Base-by-base conservation (phyloP, 2,888 invertebrate genomes). In the Harpagoxenus sublaevis region DNA sequence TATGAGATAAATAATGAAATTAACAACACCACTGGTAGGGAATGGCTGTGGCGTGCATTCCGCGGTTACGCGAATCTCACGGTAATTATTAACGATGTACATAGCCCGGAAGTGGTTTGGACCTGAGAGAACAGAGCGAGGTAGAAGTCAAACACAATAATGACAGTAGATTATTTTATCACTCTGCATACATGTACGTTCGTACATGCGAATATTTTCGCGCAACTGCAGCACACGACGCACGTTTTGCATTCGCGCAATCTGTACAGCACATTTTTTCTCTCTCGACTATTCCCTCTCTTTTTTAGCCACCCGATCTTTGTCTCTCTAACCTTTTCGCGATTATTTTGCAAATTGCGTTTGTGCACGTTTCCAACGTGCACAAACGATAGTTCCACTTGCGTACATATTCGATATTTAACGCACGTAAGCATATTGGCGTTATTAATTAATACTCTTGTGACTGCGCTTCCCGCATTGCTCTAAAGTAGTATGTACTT, bases 71-170 rank as follows among this genome's bases (percentile, higher is more conserved):
- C 39, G 82, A 85, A 78, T 85, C 51, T 85, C 84, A 79, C 79
- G 65, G 78, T 88, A 87, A 88, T 91, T 89, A 87, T 88, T 86
- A 87, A 87, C 88, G 87, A 86, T 87, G 81, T 85, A 35, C 35
- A 35, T 35, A 87, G 87, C 86, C 87, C 75, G 89, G 89, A 91
- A 91, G 83, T 88, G 89, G 90, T 91, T 86, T 82, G 83, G 83
- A 63, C 66, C 48, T 68, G 63, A 15, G 73, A 82, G 84, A 71
- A 65, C 42, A 65, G 82, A 71, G 71, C 63, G 55, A 74, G 74
- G 39, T 60, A 53, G 45, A 62, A 63, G 73, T 66, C 48, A 51
- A 74, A 73, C 60, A 83, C 74, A 74, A 74, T 68, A 83, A 60
- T 74, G 84, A 84, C 65, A 63, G 48, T 55, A 57, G 73, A 73